A percentile compares a stretch with the other conserved stretches of the same genome.
phyloP scores from a whole-genome alignment of 2,888 invertebrate species.

The Thelaira solivaga region DNA sequence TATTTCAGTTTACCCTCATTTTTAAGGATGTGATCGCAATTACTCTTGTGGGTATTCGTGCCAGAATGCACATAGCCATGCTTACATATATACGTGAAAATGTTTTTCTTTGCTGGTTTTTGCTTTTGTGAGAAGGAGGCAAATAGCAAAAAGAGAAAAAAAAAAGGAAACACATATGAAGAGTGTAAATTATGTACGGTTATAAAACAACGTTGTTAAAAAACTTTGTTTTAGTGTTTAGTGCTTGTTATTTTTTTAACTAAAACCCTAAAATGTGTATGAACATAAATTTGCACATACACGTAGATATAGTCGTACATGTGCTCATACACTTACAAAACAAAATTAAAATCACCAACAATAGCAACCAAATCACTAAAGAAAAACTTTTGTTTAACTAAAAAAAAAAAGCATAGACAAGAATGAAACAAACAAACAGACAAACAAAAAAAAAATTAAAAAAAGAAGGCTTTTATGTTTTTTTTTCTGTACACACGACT shows the following conservation, averaged over 20 bases:
- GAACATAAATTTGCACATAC: not conserved
- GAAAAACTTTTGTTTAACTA: slow-evolving; percentile 24
- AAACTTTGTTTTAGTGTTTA: slow-evolving; percentile 21
- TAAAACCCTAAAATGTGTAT: slow-evolving; percentile 9
- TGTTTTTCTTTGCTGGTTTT: too few relatives aligned
- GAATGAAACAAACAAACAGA: too few relatives aligned
- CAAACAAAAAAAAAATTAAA: too few relatives aligned
- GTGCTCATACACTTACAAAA: not conserved
- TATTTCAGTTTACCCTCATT: too few relatives aligned
- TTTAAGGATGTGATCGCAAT: too few relatives aligned
- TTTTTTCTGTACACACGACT: too few relatives aligned
- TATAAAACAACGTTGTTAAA: slow-evolving; percentile 46
- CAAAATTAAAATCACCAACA: slow-evolving; percentile 24
- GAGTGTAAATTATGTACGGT: slow-evolving; percentile 46
- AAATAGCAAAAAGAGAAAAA: not conserved
- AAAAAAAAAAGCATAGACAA: too few relatives aligned
- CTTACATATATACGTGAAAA: not conserved
- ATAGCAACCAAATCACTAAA: slow-evolving; percentile 25
- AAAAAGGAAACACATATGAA: slow-evolving; percentile 1
- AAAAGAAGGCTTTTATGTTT: too few relatives aligned
- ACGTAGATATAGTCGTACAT: not conserved
- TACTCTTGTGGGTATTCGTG: too few relatives aligned
- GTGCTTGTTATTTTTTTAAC: not conserved
- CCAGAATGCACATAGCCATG: not conserved
- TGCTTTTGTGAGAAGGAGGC: not conserved